These are phyloP conservation scores for Lepidocyrtinus sp. DNA, from an alignment of 2,888 invertebrate species.

Conservation along the genomic window DNA sequence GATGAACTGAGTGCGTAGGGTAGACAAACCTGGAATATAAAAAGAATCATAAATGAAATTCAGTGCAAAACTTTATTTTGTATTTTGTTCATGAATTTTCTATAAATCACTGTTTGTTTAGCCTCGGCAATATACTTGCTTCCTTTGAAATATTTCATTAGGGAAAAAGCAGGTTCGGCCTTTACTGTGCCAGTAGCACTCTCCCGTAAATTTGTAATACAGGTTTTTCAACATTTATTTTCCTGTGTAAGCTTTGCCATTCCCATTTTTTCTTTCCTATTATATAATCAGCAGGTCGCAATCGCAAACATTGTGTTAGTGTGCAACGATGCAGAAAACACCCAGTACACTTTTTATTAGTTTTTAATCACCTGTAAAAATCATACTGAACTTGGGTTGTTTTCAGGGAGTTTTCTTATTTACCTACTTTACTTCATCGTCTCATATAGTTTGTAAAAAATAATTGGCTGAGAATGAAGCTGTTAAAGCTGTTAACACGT, in stretches of 20 bases:
- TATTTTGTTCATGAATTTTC: too few relatives aligned
- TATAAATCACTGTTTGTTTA: too few relatives aligned
- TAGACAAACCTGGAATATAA: too few relatives aligned
- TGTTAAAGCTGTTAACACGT: neutral
- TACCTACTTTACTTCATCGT: neutral
- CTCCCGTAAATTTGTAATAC: neutral
- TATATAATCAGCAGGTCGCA: neutral
- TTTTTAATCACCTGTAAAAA: conserved; percentile 12
- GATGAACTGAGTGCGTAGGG: too few relatives aligned
- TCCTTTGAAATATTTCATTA: too few relatives aligned
- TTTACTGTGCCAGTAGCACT: neutral
- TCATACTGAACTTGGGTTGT: too few relatives aligned
- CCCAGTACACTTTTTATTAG: neutral
- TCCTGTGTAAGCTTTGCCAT: neutral
- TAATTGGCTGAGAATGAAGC: neutral
- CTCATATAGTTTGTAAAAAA: neutral
- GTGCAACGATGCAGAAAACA: conserved; percentile 17
- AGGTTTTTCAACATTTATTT: conserved; percentile 14
- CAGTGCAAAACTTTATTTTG: too few relatives aligned
- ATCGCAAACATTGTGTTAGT: neutral
- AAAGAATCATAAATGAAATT: too few relatives aligned
- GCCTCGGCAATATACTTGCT: too few relatives aligned
- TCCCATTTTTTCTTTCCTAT: neutral
- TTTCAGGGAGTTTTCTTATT: neutral
- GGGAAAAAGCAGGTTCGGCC: neutral